phyloP scores from a whole-genome alignment of 2,888 invertebrate species.

The Zaprionus bogoriensis region DNA sequence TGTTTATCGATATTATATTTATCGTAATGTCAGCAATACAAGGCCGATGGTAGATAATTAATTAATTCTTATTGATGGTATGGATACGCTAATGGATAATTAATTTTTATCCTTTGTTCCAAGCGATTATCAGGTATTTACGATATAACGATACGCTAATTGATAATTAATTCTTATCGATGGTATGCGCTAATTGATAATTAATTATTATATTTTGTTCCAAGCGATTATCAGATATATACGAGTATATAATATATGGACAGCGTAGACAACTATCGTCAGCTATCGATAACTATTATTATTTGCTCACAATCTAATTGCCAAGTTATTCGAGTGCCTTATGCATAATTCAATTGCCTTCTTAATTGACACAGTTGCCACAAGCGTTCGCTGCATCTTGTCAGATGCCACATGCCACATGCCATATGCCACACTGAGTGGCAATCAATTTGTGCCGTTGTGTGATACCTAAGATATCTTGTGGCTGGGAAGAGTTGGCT shows the following conservation, averaged over 20 bases:
- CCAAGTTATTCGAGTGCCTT: neutral
- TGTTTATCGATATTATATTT: neutral
- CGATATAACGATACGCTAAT: too few relatives aligned
- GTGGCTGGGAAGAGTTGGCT: neutral
- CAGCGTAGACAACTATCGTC: too few relatives aligned
- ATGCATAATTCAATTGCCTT: slow-evolving; percentile 5
- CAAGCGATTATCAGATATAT: too few relatives aligned
- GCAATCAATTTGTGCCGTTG: slow-evolving; percentile 26
- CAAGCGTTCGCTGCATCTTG: slow-evolving; percentile 3
- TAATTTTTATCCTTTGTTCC: too few relatives aligned
- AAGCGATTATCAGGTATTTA: too few relatives aligned
- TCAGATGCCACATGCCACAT: slow-evolving; percentile 9
- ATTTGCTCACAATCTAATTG: neutral
- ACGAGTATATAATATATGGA: neutral
- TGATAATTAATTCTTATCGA: too few relatives aligned
- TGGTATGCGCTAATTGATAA: too few relatives aligned
- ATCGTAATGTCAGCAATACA: neutral
- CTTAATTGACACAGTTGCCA: slow-evolving; percentile 3
- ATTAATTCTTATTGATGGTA: too few relatives aligned
- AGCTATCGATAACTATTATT: neutral
- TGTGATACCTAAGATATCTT: slow-evolving; percentile 3
- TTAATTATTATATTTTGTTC: too few relatives aligned
- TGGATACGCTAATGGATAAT: too few relatives aligned
- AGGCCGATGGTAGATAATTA: too few relatives aligned
- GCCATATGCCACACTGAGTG: slow-evolving; percentile 19